These are phyloP conservation scores for Anhinga anhinga DNA, from an alignment of 2,113 vertebrate species.

Conservation along the genomic window DNA sequence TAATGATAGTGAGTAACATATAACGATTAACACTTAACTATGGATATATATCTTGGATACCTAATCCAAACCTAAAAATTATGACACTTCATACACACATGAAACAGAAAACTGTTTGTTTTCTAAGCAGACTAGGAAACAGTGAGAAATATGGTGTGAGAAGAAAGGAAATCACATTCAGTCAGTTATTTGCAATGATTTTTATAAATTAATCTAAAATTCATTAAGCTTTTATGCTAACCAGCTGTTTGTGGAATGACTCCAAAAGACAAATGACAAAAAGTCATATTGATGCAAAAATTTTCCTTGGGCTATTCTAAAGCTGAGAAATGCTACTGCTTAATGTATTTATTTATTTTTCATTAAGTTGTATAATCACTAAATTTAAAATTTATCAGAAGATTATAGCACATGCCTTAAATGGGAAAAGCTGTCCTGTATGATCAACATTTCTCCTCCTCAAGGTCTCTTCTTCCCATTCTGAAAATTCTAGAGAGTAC, in stretches of 20 bases:
- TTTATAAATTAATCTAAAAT: background rate
- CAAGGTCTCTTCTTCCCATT: background rate
- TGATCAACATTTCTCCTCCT: background rate
- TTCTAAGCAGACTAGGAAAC: background rate
- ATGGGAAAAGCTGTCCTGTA: background rate
- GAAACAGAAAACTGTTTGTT: background rate
- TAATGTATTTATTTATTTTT: background rate
- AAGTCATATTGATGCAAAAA: background rate
- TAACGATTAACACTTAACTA: background rate
- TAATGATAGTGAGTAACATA: background rate
- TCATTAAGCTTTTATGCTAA: background rate
- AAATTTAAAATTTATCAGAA: background rate
- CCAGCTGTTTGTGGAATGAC: background rate
- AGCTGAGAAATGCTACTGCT: background rate
- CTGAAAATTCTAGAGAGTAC: background rate
- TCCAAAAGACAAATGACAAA: background rate
- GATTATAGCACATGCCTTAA: background rate
- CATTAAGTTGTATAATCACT: background rate
- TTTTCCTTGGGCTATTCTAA: background rate
- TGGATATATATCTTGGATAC: background rate
- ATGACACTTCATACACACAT: no score
- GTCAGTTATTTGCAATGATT: background rate
- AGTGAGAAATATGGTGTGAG: background rate
- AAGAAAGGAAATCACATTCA: background rate
- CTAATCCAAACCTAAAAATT: background rate